Evolutionary conservation across 2,113 vertebrate species (phyloP).

Genomic region (Colossoma macropomum): DNA sequence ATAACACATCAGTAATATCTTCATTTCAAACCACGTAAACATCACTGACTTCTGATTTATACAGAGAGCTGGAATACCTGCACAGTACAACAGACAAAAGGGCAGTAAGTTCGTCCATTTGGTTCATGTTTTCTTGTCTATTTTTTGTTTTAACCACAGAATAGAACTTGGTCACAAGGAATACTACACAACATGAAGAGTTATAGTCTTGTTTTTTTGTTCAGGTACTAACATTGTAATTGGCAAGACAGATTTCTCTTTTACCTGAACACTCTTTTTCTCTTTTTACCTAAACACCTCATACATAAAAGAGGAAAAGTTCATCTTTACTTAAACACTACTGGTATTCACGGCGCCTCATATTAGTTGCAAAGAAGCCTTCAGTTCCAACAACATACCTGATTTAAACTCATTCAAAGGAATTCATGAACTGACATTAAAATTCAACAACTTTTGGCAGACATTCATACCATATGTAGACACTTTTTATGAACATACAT

Average conservation of each 20-base stretch:
- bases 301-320: slow-evolving; percentile 70
- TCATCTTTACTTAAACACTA: slow-evolving; percentile 52
- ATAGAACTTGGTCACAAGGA: slow-evolving; percentile 85
- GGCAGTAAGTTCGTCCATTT: slow-evolving; percentile 79
- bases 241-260: slow-evolving; percentile 67
- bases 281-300: slow-evolving; percentile 68
- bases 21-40: slow-evolving; percentile 49
- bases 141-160: slow-evolving; percentile 74
- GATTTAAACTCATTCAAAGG: slow-evolving; percentile 43
- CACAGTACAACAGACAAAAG: slow-evolving; percentile 73
- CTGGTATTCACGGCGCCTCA: slow-evolving; percentile 47
- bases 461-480: slow-evolving; percentile 69
- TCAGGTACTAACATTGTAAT: slow-evolving; percentile 71
- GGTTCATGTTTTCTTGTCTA: slow-evolving; percentile 51
- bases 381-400: slow-evolving; percentile 40
- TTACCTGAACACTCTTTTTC: no score
- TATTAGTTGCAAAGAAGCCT: slow-evolving; percentile 26
- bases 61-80: slow-evolving; percentile 85
- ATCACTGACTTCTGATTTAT: slow-evolving; percentile 71
- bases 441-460: slow-evolving; percentile 68
- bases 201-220: slow-evolving; percentile 68
- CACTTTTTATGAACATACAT: slow-evolving; percentile 61
- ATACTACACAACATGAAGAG: slow-evolving; percentile 86
- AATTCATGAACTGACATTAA: slow-evolving; percentile 60
- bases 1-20: slow-evolving; percentile 79